phyloP scores from a whole-genome alignment of 1,140 invertebrate species.

The Olivierus martensii region DNA sequence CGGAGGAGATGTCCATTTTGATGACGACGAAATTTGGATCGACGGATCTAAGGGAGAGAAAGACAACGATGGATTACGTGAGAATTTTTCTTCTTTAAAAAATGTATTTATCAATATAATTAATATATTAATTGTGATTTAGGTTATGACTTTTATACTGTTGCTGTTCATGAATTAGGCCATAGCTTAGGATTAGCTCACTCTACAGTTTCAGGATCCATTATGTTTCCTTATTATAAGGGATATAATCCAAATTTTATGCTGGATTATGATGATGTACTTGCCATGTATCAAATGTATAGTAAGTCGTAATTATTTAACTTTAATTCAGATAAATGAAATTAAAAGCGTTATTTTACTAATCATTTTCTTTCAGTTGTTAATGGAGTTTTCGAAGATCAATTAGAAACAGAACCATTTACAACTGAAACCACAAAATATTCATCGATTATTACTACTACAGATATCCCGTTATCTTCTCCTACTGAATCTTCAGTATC shows the following conservation, averaged over 20 bases:
- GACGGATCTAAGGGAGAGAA: slow-evolving; percentile 27
- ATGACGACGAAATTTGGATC: slow-evolving; percentile 31
- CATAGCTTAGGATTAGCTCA: slow-evolving; percentile 38
- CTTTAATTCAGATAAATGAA: background rate
- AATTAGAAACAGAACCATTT: no score
- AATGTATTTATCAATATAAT: no score
- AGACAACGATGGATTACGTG: slow-evolving; percentile 27
- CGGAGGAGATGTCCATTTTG: slow-evolving; percentile 89
- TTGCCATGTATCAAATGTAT: slow-evolving; percentile 14
- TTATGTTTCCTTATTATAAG: slow-evolving; percentile 40
- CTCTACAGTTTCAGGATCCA: slow-evolving; percentile 29
- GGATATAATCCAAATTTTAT: slow-evolving; percentile 28
- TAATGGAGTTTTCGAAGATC: no score
- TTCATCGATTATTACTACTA: no score
- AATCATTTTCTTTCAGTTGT: no score
- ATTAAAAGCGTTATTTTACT: background rate
- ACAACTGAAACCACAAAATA: no score
- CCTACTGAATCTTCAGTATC: no score
- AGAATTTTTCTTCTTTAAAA: background rate
- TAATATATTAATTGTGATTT: no score
- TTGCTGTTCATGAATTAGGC: slow-evolving; percentile 39
- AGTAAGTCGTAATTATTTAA: background rate
- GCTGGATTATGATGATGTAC: slow-evolving; percentile 27
- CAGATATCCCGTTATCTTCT: no score
- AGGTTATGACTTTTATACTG: slow-evolving; percentile 13